Conservation (phyloP, 1,140 invertebrate species). For the Temnothorax longispinosus region DNA sequence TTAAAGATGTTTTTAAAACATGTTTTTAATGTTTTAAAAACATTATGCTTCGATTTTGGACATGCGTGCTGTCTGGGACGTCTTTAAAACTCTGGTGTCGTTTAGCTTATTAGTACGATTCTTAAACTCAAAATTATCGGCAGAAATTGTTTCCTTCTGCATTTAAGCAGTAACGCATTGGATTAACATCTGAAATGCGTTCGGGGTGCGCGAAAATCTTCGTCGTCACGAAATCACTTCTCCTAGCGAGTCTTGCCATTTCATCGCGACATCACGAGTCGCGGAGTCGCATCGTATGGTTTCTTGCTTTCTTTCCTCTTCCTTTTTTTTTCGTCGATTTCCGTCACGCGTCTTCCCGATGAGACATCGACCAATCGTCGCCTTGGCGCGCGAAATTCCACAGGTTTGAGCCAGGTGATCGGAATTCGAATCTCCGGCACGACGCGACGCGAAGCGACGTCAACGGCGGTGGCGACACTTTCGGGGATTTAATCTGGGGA, state of each 20-base stretch:
- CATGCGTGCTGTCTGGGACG: too few species aligned
- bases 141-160: neutral
- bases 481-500: constrained; percentile 29
- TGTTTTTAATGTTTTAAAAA: too few species aligned
- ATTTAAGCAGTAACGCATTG: neutral
- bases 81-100: too few species aligned
- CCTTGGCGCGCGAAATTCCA: constrained; percentile 43
- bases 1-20: too few species aligned
- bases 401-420: constrained; percentile 40
- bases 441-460: neutral
- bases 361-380: constrained; percentile 43
- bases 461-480: neutral
- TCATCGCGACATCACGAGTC: neutral
- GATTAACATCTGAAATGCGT: neutral
- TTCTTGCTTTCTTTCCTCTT: neutral
- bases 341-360: constrained; percentile 46
- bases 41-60: too few species aligned
- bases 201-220: neutral
- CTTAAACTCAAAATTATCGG: neutral
- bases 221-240: neutral
- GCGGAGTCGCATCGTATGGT: neutral
- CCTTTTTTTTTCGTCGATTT: neutral
- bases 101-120: neutral
- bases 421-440: constrained; percentile 11
- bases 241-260: constrained; percentile 5